phyloP scores from a whole-genome alignment of 1,140 invertebrate genomes.

The Drosophila guanche region DNA sequence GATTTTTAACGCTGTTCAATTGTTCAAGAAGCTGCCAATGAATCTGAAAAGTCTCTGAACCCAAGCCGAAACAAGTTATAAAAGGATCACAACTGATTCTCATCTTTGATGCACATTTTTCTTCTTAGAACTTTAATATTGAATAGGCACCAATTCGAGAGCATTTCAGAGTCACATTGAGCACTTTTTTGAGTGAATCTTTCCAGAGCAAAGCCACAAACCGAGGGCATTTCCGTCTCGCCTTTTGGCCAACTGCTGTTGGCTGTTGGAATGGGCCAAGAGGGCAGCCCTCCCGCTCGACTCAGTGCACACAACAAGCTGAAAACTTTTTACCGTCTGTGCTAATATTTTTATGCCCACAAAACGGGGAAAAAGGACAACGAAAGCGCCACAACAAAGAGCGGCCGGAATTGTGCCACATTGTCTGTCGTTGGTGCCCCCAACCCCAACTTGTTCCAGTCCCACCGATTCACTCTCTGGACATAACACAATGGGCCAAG shows the following conservation, averaged over 20 bases:
- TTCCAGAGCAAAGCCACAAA: too few relatives aligned
- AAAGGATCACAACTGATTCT: too few relatives aligned
- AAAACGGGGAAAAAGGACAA: constrained; percentile 4
- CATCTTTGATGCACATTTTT: too few relatives aligned
- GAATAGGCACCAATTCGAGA: too few relatives aligned
- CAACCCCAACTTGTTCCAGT: too few relatives aligned
- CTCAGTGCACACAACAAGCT: constrained; percentile 39
- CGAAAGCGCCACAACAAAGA: constrained; percentile 7
- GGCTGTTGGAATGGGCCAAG: not conserved
- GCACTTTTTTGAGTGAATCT: too few relatives aligned
- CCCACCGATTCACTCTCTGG: not conserved
- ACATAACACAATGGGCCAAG: constrained; percentile 60
- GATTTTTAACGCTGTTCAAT: not conserved
- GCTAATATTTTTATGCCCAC: constrained; percentile 67
- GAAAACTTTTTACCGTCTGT: constrained; percentile 59
- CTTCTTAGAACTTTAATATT: too few relatives aligned
- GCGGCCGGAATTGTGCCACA: constrained; percentile 13
- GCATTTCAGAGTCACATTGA: too few relatives aligned
- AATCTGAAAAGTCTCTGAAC: too few relatives aligned
- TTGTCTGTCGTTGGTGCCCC: constrained; percentile 30
- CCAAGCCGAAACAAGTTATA: too few relatives aligned
- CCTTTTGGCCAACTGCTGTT: not conserved
- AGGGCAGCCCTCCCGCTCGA: constrained; percentile 9
- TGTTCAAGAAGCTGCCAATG: too few relatives aligned
- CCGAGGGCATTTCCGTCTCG: too few relatives aligned